Percentiles rank a stretch among this genome's conserved stretches.
Evolutionary conservation across 2,113 vertebrate species (phyloP).

Genomic region (Lophotis ruficrista): DNA sequence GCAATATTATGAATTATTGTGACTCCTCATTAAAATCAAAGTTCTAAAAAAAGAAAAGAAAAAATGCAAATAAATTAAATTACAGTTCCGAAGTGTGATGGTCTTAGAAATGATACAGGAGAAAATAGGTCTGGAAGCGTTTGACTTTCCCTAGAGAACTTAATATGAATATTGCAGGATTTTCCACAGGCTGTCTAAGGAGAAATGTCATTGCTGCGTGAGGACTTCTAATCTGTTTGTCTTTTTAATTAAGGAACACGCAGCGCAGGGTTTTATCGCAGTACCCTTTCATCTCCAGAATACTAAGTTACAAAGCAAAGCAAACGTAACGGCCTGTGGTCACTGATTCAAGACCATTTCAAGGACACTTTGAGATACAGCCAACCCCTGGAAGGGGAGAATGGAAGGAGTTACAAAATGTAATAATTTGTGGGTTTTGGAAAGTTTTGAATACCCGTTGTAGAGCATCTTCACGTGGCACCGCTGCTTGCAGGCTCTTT

Average conservation of each 20-base stretch:
- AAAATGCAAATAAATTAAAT: neutral
- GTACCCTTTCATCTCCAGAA: neutral
- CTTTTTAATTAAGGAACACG: neutral
- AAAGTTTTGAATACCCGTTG: neutral
- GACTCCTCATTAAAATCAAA: neutral
- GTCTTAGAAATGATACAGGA: neutral
- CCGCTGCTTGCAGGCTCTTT: neutral
- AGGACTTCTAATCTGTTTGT: neutral
- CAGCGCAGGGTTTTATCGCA: neutral
- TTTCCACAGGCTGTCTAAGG: neutral
- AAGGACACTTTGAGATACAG: neutral
- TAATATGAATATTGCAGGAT: neutral
- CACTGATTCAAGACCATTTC: neutral
- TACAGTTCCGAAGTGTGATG: neutral
- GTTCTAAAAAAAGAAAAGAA: neutral
- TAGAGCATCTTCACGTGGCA: neutral
- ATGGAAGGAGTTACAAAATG: neutral
- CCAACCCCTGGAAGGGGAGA: neutral
- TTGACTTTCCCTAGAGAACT: neutral
- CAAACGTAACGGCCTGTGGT: neutral
- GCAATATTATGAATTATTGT: neutral
- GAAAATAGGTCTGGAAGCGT: neutral
- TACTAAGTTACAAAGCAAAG: neutral
- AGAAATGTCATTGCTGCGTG: neutral
- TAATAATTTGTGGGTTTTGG: neutral